Base-by-base conservation (phyloP, 2,113 vertebrate genomes). In the Nymphicus hollandicus region DNA sequence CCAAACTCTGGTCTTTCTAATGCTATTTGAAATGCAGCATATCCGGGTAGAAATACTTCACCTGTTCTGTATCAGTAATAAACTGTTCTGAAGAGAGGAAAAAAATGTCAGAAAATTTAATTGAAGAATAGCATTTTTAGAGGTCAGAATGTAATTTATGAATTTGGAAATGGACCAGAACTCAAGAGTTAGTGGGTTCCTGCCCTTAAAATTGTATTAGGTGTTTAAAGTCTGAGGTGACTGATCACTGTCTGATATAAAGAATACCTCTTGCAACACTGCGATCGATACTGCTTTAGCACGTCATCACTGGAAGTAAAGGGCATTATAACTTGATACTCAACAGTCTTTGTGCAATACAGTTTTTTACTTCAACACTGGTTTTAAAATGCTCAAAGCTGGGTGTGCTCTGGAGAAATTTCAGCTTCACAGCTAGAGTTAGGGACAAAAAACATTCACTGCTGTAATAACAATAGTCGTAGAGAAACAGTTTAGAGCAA, bases 401-500 rank as follows among this genome's bases (percentile, higher is more conserved):
- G 76, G 37, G 56, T 91, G 44, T 91, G 81, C 68, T 79, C 92
- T 96, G 92, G 84, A 95, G 93, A 88, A 84, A 80, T 81, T 95
- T 88, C 81, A 95, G 81, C 60, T 91, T 95, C 80, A 46, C 89
- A 86, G 81, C 73, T 85, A 91, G 83, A n/a, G 46, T 76, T 82
- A 79, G 80, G 91, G 78, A 81, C 79, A 85, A 87, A 83, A 90
- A 71, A 61, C 17, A 37, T 71, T 76, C 17, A 8, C 35, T 53
- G 61, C 55, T 92, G 58, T 80, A 89, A 65, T 85, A 88, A 82
- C n/a, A 74, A 20, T 47, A 50, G 55, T 47, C 73, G 50, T 61
- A 76, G 87, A 61, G 79, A 69, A 61, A 60, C 55, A 53, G 53
- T 60, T 85, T 37, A 71, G 76, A 74, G 76, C 33, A 91, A 88